Conservation (phyloP, 2,888 invertebrate species). For the Drosophila anomalata region DNA sequence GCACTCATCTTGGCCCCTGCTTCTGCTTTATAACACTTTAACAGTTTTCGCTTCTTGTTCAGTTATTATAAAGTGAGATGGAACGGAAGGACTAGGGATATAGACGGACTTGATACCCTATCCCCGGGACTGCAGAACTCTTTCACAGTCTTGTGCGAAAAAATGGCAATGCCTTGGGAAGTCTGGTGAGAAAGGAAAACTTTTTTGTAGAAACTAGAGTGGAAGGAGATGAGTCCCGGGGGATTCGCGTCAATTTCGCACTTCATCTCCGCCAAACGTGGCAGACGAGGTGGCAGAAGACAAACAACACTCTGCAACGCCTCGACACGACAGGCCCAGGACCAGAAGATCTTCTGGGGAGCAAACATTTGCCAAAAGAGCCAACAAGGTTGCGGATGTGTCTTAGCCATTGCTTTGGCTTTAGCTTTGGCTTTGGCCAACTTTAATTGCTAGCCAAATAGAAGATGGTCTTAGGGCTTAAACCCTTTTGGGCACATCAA, state of each 20-base stretch:
- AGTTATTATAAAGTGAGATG: constrained; percentile 9
- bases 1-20: constrained; percentile 10
- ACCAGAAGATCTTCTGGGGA: constrained; percentile 7
- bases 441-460: constrained; percentile 44
- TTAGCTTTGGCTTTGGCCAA: background rate
- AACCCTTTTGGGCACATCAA: constrained; percentile 44
- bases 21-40: constrained; percentile 22
- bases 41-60: constrained; percentile 8
- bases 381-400: constrained; percentile 5
- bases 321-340: constrained; percentile 17
- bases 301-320: constrained; percentile 44
- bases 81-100: background rate
- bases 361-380: constrained; percentile 25
- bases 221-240: background rate
- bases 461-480: background rate
- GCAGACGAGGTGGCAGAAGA: constrained; percentile 33
- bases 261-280: constrained; percentile 33
- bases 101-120: constrained; percentile 5
- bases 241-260: constrained; percentile 59
- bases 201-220: constrained; percentile 5
- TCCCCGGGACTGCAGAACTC: too few species aligned
- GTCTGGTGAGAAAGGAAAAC: constrained; percentile 6
- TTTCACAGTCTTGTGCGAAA: constrained; percentile 5
- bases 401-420: background rate
- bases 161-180: background rate